Conservation (phyloP, 2,113 vertebrate genomes). For the Chauna torquata region DNA sequence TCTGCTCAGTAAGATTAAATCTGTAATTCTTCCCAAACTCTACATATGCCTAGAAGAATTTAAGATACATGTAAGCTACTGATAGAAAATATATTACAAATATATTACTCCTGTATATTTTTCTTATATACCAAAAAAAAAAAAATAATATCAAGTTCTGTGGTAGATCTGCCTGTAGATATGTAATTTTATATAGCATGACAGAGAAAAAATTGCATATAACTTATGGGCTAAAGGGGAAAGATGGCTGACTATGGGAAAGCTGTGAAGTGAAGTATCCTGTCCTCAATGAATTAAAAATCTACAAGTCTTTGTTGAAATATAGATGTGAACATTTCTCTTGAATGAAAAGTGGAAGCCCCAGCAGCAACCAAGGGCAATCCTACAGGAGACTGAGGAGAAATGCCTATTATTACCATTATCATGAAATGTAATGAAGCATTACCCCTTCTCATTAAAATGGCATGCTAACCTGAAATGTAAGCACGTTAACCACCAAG, state of each 20-base stretch:
- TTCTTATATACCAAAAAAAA: background rate
- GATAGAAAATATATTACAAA: background rate
- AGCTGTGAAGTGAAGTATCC: background rate
- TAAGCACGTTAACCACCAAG: background rate
- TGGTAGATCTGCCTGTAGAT: background rate
- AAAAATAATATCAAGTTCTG: background rate
- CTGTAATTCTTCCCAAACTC: background rate
- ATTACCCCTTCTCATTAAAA: background rate
- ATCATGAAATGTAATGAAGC: background rate
- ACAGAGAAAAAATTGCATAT: background rate
- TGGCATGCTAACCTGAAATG: background rate
- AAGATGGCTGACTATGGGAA: background rate
- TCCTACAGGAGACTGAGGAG: background rate
- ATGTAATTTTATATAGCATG: background rate
- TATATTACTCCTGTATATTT: background rate
- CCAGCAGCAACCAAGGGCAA: background rate
- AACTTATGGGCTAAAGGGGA: background rate
- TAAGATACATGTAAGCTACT: background rate
- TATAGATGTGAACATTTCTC: background rate
- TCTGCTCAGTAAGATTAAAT: background rate
- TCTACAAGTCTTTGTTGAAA: background rate
- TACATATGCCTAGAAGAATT: background rate
- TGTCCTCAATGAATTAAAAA: background rate
- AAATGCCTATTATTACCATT: background rate
- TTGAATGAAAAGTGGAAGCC: background rate